phyloP scores from a whole-genome alignment of 2,888 invertebrate genomes.

The Mythimna ferrago region DNA sequence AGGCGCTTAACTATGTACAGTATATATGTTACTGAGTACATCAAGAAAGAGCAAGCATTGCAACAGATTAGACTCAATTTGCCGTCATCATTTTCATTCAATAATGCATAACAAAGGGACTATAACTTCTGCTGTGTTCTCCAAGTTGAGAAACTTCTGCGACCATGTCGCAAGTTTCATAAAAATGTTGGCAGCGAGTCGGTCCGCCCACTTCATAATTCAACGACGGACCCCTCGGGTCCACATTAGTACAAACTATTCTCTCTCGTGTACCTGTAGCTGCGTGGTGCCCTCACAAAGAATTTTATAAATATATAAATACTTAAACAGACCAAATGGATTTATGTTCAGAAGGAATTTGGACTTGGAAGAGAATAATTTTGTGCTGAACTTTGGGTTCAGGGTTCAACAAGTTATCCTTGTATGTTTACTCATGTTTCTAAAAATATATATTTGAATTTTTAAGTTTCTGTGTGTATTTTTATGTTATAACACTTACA shows the following conservation, averaged over 20 bases:
- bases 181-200: conserved; percentile 31
- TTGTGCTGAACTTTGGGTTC: conserved; percentile 4
- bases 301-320: conserved; percentile 53
- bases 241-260: conserved; percentile 58
- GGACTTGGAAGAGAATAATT: neutral
- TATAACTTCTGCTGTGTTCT: conserved; percentile 5
- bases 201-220: conserved; percentile 56
- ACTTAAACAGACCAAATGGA: conserved; percentile 46
- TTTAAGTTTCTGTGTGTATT: neutral
- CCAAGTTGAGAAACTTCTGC: neutral
- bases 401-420: conserved; percentile 8
- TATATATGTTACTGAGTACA: neutral
- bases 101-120: neutral
- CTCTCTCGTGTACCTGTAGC: conserved; percentile 12
- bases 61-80: neutral
- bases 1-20: no score
- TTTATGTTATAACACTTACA: no score
- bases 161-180: conserved; percentile 23
- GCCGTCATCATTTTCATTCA: neutral
- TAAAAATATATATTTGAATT: neutral
- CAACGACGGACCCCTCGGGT: conserved; percentile 34
- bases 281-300: conserved; percentile 20
- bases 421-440: neutral
- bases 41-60: neutral
- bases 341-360: conserved; percentile 24